A percentile compares a stretch with the other conserved stretches of the same genome.
These are phyloP conservation scores for Mirza zaza DNA, from an alignment of 2,113 vertebrate species.

Conservation along the genomic window DNA sequence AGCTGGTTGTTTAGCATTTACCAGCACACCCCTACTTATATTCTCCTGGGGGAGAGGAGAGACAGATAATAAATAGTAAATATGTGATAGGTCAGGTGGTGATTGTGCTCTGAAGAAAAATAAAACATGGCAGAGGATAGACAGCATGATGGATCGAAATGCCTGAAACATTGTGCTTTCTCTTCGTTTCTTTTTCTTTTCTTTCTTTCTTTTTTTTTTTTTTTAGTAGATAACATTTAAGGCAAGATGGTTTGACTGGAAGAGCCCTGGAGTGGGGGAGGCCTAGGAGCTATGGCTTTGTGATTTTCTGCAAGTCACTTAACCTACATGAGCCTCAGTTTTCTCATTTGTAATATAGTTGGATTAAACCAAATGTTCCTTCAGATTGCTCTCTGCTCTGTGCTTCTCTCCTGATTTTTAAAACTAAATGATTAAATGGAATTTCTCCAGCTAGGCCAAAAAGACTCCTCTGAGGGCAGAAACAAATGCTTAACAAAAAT, in stretches of 20 bases:
- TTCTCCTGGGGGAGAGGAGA: not conserved
- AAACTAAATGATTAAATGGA: not conserved
- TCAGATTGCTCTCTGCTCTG: not conserved
- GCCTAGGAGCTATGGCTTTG: fast-evolving
- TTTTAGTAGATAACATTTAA: not conserved
- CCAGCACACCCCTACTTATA: too few species aligned
- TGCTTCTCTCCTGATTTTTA: not conserved
- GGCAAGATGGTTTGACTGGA: not conserved
- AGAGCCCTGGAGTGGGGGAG: not conserved
- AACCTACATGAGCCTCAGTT: not conserved
- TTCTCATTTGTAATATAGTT: not conserved
- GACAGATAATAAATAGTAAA: not conserved
- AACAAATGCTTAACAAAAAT: not conserved
- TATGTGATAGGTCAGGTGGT: not conserved
- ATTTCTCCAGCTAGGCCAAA: not conserved
- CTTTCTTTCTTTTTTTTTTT: not conserved
- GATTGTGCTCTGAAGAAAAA: not conserved
- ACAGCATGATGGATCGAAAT: not conserved
- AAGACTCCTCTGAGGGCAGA: not conserved
- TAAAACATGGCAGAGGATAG: not conserved
- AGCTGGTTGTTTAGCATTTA: not conserved
- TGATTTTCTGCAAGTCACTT: not conserved
- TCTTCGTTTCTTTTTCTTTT: not conserved
- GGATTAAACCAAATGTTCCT: not conserved
- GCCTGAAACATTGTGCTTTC: not conserved